A percentile compares a stretch with the other conserved stretches of the same genome.
phyloP scores from a whole-genome alignment of 1,140 invertebrate genomes.

The Brachionus calyciflorus region DNA sequence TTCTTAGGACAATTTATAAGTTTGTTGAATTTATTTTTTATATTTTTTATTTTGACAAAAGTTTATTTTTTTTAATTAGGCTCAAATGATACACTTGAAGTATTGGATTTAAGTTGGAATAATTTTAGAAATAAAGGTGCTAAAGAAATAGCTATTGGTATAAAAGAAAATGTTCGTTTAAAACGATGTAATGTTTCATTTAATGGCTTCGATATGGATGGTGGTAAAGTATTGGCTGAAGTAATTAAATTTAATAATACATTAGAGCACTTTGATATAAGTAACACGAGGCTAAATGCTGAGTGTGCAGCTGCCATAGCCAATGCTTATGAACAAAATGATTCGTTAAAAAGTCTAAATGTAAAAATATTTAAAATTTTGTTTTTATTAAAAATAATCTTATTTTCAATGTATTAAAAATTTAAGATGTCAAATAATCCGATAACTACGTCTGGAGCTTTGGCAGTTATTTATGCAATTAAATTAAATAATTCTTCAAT shows the following conservation, averaged over 20 bases:
- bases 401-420: conserved; percentile 43
- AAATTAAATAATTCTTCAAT: conserved; percentile 54
- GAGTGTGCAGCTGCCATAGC: conserved; percentile 54
- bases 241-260: conserved; percentile 54
- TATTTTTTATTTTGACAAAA: too few relatives aligned
- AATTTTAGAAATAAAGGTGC: conserved; percentile 55
- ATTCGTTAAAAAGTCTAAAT: conserved; percentile 54
- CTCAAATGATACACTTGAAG: conserved; percentile 58
- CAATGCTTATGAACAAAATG: conserved; percentile 55
- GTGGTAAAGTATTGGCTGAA: conserved; percentile 56
- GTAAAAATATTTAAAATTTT: conserved; percentile 49
- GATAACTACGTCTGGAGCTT: conserved; percentile 57
- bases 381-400: not conserved
- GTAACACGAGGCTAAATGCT: conserved; percentile 55
- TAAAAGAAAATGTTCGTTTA: conserved; percentile 59
- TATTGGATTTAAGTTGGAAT: conserved; percentile 60
- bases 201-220: conserved; percentile 59
- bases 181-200: conserved; percentile 57
- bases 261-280: conserved; percentile 56
- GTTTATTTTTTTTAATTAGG: too few relatives aligned
- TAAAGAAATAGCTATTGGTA: conserved; percentile 55
- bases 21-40: conserved; percentile 48
- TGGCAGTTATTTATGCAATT: conserved; percentile 54
- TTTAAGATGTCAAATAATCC: conserved; percentile 60
- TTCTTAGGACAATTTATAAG: conserved; percentile 56